phyloP scores from a whole-genome alignment of 2,797 vertebrate species.

The Brotula barbata region DNA sequence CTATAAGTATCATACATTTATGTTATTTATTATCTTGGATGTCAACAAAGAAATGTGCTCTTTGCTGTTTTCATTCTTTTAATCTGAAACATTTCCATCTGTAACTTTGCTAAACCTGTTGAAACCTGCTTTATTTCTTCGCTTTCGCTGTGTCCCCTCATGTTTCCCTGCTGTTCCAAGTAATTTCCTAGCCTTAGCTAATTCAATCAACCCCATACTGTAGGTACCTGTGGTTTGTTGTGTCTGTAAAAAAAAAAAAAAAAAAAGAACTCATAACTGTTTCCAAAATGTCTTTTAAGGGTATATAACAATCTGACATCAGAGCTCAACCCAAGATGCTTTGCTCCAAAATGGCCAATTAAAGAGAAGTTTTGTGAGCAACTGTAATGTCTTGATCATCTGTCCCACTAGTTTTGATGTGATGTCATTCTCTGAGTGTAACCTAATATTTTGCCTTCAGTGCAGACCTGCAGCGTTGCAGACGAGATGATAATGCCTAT shows the following conservation, averaged over 20 bases:
- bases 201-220: no score
- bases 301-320: constrained; percentile 49
- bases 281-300: constrained; percentile 44
- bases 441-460: constrained; percentile 62
- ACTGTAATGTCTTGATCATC: constrained; percentile 59
- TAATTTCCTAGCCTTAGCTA: no score
- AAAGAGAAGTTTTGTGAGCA: constrained; percentile 67
- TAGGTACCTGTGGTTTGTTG: constrained; percentile 21
- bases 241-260: constrained; percentile 9
- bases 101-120: no score
- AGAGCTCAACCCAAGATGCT: constrained; percentile 44
- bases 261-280: constrained; percentile 42
- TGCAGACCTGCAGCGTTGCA: constrained; percentile 57
- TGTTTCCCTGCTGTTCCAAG: no score
- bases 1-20: no score
- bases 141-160: no score
- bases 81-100: no score
- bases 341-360: constrained; percentile 63
- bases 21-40: no score
- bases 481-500: constrained; percentile 68
- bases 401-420: constrained; percentile 65
- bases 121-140: no score
- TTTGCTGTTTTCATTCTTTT: no score
- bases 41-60: no score
- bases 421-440: constrained; percentile 70